These are phyloP conservation scores for Acridotheres tristis DNA, from an alignment of 2,797 vertebrate species.

Conservation along the genomic window DNA sequence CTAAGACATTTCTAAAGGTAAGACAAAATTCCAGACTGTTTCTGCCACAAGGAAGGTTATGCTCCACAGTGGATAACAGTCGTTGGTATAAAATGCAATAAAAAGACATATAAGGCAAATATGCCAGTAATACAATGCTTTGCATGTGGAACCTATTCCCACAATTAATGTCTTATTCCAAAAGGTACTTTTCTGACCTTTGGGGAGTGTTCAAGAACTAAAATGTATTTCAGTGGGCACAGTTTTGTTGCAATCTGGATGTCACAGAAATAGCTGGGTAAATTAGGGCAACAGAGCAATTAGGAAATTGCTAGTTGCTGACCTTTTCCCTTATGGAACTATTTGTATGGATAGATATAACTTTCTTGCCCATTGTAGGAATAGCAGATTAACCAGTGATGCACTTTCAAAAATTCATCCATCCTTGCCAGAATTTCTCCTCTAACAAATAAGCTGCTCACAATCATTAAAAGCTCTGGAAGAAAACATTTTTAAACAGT, in stretches of 20 bases:
- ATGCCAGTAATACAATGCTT: not conserved
- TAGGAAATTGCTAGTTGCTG: not conserved
- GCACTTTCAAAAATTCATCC: not conserved
- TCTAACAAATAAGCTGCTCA: not conserved
- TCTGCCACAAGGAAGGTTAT: not conserved
- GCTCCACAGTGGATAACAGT: not conserved
- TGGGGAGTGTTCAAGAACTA: not conserved
- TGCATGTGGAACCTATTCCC: not conserved
- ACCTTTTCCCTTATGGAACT: not conserved
- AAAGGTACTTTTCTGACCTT: not conserved
- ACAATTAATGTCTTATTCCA: not conserved
- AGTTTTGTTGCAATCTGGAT: not conserved
- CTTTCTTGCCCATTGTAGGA: not conserved
- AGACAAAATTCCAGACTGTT: not conserved
- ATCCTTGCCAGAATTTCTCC: not conserved
- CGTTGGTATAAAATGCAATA: not conserved
- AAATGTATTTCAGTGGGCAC: not conserved
- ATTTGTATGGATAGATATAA: not conserved
- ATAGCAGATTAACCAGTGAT: not conserved
- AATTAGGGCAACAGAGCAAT: not conserved
- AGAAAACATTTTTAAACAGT: not conserved
- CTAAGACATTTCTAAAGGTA: not conserved
- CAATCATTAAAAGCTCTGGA: not conserved
- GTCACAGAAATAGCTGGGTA: not conserved
- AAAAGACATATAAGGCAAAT: not conserved